Base-by-base conservation (phyloP, 2,113 vertebrate species). In the Halichoerus grypus region DNA sequence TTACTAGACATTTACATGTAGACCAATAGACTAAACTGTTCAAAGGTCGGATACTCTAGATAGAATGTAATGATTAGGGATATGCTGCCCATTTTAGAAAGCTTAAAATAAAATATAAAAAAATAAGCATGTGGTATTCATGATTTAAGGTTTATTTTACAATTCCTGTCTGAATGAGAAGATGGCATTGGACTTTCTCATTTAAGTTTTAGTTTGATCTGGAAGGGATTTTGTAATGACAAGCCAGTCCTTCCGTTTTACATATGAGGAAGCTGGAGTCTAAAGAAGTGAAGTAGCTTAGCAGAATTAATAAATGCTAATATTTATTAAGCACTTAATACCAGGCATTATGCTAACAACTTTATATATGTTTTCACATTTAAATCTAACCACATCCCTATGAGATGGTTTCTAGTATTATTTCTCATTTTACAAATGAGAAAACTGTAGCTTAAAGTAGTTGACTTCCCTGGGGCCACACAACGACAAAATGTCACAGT, bases 81-180 rank as follows among this genome's bases (percentile, higher is more conserved):
- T 88, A 83, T 85, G 19, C 1, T 89, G 13, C 33, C 63, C 22
- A 77, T 51, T 92, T 89, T 76, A 94, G 42, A 85, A n/a, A 74
- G 6, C 11, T 91, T 91, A 76, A 88, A 87, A 87, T 91, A 92
- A 85, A 81, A 91, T 51, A 80, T 85, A 74, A 92, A 95, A 92
- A 86, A 81, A 82, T 53, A 26, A 67, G 24, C 85, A 3, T 74
- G 7, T 80, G 13, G 16, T 12, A 28, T 88, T 65, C 80, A 18
- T 95, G 19, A 67, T 80, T 83, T 90, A 87, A 89, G 3, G 1
- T 69, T 95, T 55, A 33, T 86, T 91, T 85, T 89, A 71, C 33
- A 74, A 76, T 86, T 94, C 16, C 9, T 63, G 49, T 67, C 12
- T 87, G 24, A 61, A 85, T 80, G 26, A 83, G 36, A 95, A 72